These are phyloP conservation scores for Montipora capricornis DNA, from an alignment of 64 coral and sea anemone species.

Conservation along the genomic window DNA sequence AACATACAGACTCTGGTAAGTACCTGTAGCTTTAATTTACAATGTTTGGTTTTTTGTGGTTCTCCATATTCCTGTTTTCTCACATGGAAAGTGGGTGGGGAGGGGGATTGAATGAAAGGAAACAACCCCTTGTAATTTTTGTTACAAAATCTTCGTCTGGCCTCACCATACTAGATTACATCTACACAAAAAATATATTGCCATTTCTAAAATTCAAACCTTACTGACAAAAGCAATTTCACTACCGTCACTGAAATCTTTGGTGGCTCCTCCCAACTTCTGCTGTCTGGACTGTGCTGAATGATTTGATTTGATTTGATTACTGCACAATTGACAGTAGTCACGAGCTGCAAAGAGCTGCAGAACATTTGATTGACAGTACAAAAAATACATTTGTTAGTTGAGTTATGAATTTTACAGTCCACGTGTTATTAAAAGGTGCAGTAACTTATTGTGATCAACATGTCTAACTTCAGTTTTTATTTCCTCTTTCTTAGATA, in stretches of 20 bases:
- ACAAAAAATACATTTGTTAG: no score
- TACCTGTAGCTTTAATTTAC: neutral
- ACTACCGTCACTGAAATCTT: no score
- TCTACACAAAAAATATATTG: neutral
- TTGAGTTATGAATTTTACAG: no score
- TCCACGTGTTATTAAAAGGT: no score
- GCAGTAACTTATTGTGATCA: neutral
- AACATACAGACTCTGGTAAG: neutral
- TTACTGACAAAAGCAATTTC: no score
- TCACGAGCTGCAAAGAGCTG: no score
- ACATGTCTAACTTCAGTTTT: neutral
- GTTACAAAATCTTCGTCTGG: neutral
- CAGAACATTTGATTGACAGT: no score
- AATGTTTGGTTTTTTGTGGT: neutral
- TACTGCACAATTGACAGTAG: no score
- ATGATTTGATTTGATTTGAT: no score
- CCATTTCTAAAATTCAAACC: no score
- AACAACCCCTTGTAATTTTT: neutral
- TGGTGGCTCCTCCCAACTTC: no score
- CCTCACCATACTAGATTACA: neutral
- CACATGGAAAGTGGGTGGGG: neutral
- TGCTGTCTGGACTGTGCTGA: no score
- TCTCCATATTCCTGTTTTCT: slow-evolving; percentile 9
- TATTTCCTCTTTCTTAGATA: slow-evolving; percentile 19
- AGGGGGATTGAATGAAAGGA: neutral